These are phyloP conservation scores for Leucozona laternaria DNA, from an alignment of 2,888 invertebrate species.

Conservation along the genomic window DNA sequence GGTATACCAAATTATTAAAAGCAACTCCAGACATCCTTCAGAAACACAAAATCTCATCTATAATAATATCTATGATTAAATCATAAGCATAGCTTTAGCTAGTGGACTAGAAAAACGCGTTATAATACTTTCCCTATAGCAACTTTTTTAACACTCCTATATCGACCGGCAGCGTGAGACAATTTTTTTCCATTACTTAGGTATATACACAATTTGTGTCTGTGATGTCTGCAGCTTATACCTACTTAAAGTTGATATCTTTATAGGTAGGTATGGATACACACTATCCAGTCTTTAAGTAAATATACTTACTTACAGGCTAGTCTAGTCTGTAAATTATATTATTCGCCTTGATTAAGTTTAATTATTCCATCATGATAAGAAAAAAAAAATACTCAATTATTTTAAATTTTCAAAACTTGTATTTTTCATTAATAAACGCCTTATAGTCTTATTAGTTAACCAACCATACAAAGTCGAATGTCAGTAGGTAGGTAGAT, in stretches of 20 bases:
- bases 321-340: background rate
- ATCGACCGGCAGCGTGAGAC: slow-evolving; percentile 44
- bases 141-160: slow-evolving; percentile 29
- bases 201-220: background rate
- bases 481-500: background rate
- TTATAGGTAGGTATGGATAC: background rate
- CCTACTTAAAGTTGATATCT: background rate
- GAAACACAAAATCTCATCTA: background rate
- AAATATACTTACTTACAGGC: background rate
- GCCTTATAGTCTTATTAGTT: background rate
- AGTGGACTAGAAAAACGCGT: slow-evolving; percentile 67
- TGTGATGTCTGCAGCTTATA: background rate
- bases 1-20: slow-evolving; percentile 20
- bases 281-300: background rate
- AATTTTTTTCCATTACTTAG: background rate
- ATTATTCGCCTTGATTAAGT: background rate
- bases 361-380: background rate
- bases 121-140: slow-evolving; percentile 55
- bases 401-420: background rate
- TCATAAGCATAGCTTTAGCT: slow-evolving; percentile 30
- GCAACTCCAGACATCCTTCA: slow-evolving; percentile 58
- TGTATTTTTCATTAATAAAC: background rate
- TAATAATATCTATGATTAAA: slow-evolving; percentile 43
- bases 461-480: background rate
- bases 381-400: background rate